Conservation (phyloP, 2,888 invertebrate genomes). For the Drosophila yooni region DNA sequence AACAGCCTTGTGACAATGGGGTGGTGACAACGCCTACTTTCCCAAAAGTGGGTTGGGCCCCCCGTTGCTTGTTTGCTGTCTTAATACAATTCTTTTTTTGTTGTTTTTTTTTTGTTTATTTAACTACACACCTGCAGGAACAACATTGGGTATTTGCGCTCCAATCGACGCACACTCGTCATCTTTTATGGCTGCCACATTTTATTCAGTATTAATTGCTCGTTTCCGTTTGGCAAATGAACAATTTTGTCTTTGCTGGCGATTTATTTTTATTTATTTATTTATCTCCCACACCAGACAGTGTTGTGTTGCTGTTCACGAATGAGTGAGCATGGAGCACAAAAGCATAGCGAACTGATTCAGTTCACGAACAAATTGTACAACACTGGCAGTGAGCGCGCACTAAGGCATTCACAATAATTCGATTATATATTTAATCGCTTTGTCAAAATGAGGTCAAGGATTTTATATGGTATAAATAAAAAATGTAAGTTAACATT, state of each 20-base stretch:
- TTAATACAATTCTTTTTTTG: conserved; percentile 32
- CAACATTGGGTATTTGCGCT: conserved; percentile 61
- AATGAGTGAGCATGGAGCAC: conserved; percentile 11
- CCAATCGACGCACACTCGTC: conserved; percentile 42
- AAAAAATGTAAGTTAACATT: neutral
- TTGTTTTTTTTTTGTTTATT: conserved; percentile 7
- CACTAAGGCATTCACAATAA: neutral
- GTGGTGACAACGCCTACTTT: conserved; percentile 67
- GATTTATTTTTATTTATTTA: conserved; percentile 53
- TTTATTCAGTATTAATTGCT: conserved; percentile 42
- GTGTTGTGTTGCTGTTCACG: conserved; percentile 49
- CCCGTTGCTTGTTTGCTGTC: conserved; percentile 10
- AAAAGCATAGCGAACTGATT: conserved; percentile 20
- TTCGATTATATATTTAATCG: neutral
- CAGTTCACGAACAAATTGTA: neutral
- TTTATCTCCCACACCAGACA: conserved; percentile 47
- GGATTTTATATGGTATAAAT: neutral
- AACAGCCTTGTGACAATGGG: conserved; percentile 54
- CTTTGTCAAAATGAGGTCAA: neutral
- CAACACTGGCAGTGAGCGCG: conserved; percentile 14
- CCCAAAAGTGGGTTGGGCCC: conserved; percentile 51
- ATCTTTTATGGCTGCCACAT: conserved; percentile 54
- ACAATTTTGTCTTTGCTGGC: conserved; percentile 27
- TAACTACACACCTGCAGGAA: conserved; percentile 69
- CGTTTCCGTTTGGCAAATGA: conserved; percentile 35